Conservation (phyloP, 1,140 invertebrate genomes). For the Drosophila ananassae region DNA sequence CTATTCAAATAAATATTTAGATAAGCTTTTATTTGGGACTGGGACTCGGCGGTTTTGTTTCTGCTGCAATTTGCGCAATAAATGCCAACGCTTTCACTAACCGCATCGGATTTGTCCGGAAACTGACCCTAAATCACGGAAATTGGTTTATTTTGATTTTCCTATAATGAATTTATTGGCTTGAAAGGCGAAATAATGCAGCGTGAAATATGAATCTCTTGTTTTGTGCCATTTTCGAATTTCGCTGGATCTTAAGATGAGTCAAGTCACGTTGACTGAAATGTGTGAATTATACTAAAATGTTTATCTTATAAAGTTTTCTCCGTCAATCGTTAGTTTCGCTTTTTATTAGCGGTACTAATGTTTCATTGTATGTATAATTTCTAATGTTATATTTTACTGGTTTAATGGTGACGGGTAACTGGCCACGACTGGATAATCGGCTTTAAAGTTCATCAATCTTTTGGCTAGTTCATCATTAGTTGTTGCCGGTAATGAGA, state of each 20-base stretch:
- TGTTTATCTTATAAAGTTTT: conserved; percentile 47
- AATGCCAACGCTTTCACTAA: conserved; percentile 60
- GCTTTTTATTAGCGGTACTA: conserved; percentile 44
- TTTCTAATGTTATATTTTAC: not conserved
- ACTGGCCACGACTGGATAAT: conserved; percentile 53
- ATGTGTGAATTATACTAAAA: conserved; percentile 66
- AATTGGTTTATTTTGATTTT: conserved; percentile 30
- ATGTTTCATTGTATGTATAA: conserved; percentile 15
- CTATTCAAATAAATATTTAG: conserved; percentile 55
- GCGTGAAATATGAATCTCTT: conserved; percentile 1
- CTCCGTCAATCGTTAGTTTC: conserved; percentile 51
- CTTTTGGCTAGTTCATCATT: conserved; percentile 42
- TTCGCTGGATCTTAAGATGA: conserved; percentile 29
- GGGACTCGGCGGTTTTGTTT: conserved; percentile 13
- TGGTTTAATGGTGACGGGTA: conserved; percentile 1
- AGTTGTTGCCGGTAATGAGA: conserved; percentile 38
- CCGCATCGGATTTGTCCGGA: conserved; percentile 15
- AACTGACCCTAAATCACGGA: conserved; percentile 8
- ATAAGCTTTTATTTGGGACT: conserved; percentile 41
- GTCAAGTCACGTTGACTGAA: conserved; percentile 66
- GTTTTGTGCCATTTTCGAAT: conserved; percentile 53
- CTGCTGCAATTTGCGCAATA: conserved; percentile 64
- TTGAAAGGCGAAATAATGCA: conserved; percentile 47
- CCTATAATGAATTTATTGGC: conserved; percentile 30
- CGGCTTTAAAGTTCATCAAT: conserved; percentile 55